A percentile compares a stretch with the other conserved stretches of the same genome.
phyloP scores from a whole-genome alignment of 2,888 invertebrate species.

The Apodemia zela region DNA sequence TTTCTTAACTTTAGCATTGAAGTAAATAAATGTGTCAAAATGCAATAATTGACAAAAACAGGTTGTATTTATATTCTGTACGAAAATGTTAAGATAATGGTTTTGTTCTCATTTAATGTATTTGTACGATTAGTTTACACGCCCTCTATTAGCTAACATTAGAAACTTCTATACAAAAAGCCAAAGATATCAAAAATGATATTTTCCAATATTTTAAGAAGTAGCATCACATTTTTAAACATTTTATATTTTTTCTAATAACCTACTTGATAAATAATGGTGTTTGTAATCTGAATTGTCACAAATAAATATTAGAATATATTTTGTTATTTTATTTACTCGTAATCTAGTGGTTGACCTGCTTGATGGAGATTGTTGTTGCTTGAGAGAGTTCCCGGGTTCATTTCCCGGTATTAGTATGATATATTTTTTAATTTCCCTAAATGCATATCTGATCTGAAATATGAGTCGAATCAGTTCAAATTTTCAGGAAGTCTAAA shows the following conservation, averaged over 20 bases:
- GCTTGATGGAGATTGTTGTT: no score
- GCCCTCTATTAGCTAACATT: background rate
- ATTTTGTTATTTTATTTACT: slow-evolving; percentile 38
- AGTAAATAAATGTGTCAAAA: slow-evolving; percentile 1
- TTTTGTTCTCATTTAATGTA: background rate
- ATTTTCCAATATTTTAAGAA: slow-evolving; percentile 12
- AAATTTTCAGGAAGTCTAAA: no score
- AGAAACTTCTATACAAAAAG: slow-evolving; percentile 10
- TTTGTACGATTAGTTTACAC: background rate
- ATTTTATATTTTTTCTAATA: slow-evolving; percentile 48
- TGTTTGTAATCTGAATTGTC: slow-evolving; percentile 70
- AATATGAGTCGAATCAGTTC: no score
- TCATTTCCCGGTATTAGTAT: no score
- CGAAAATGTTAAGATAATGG: background rate
- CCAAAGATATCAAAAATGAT: slow-evolving; percentile 12
- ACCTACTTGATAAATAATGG: slow-evolving; percentile 22
- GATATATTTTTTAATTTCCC: no score
- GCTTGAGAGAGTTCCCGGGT: no score
- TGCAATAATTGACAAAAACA: background rate
- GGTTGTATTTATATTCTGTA: background rate
- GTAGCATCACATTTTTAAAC: slow-evolving; percentile 49
- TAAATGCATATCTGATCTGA: no score
- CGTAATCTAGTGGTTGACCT: no score
- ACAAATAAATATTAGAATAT: slow-evolving; percentile 73
- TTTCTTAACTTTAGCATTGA: background rate